Conservation (phyloP, 2,888 invertebrate genomes). For the Cheilosia impressa region DNA sequence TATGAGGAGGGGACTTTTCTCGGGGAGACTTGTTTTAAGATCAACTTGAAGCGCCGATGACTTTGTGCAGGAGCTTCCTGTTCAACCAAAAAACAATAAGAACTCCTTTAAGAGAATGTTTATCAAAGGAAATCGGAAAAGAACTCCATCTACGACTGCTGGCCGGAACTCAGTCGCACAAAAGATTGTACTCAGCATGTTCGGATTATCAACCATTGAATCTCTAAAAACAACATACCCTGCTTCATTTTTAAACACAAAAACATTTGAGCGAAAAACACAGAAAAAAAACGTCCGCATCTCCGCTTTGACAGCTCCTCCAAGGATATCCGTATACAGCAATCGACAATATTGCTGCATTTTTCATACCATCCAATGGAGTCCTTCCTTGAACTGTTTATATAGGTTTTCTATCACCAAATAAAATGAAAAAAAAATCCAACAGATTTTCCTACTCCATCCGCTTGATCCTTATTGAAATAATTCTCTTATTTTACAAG, state of each 20-base stretch:
- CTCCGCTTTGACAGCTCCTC: slow-evolving; percentile 3
- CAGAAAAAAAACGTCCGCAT: neutral
- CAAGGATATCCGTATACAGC: slow-evolving; percentile 37
- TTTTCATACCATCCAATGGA: slow-evolving; percentile 22
- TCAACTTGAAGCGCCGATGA: too few relatives aligned
- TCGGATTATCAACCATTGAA: neutral
- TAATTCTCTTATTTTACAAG: slow-evolving; percentile 36
- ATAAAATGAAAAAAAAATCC: slow-evolving; percentile 15
- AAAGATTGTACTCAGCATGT: neutral
- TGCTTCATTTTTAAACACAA: neutral
- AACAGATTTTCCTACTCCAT: slow-evolving; percentile 7
- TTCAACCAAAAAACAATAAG: too few relatives aligned
- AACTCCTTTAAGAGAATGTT: too few relatives aligned
- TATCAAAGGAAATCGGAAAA: neutral
- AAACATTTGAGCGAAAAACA: neutral
- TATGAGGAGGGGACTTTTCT: too few relatives aligned
- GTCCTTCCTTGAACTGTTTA: slow-evolving; percentile 47
- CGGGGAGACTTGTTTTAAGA: too few relatives aligned
- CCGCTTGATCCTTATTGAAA: slow-evolving; percentile 32
- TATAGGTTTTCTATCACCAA: slow-evolving; percentile 23
- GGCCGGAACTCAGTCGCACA: neutral
- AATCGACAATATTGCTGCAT: slow-evolving; percentile 40
- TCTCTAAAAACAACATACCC: neutral
- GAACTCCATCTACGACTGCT: neutral
- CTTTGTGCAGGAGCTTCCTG: too few relatives aligned